Evolutionary conservation across 1,140 invertebrate genomes (phyloP).

Genomic region (Drosophila funebris): DNA sequence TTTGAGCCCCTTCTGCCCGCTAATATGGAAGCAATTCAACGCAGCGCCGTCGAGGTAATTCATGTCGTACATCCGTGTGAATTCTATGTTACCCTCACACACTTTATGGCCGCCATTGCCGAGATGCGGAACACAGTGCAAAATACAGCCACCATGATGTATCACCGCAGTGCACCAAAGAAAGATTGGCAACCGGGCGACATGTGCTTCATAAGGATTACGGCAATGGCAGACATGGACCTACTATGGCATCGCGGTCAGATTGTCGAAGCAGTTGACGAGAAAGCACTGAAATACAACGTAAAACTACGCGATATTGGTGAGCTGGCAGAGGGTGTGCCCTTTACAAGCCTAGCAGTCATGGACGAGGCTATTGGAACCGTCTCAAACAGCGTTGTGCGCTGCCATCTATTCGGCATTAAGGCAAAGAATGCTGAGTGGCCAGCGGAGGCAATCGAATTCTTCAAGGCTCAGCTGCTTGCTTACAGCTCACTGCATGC

Average conservation of each 20-base stretch:
- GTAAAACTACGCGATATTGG: slow-evolving; percentile 54
- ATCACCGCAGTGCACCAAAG: background rate
- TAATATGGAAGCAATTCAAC: slow-evolving; percentile 6
- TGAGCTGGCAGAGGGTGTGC: slow-evolving; percentile 18
- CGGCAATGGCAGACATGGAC: slow-evolving; percentile 25
- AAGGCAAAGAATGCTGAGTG: slow-evolving; percentile 10
- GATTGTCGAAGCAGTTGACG: background rate
- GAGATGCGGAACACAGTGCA: slow-evolving; percentile 30
- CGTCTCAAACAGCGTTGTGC: slow-evolving; percentile 28
- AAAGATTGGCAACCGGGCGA: slow-evolving; percentile 41
- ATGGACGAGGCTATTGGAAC: slow-evolving; percentile 18
- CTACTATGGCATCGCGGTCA: slow-evolving; percentile 50
- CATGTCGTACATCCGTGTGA: slow-evolving; percentile 54
- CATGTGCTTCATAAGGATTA: slow-evolving; percentile 40
- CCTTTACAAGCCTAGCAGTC: background rate
- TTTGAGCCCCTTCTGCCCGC: background rate
- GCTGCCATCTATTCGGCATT: slow-evolving; percentile 43
- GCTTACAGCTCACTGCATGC: slow-evolving; percentile 25
- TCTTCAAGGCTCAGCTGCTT: slow-evolving; percentile 39
- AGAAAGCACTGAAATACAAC: background rate
- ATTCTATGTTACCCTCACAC: slow-evolving; percentile 66
- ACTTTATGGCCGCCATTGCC: slow-evolving; percentile 29
- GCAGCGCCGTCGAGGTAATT: slow-evolving; percentile 22
- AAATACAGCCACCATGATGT: background rate
- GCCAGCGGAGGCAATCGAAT: slow-evolving; percentile 21